Evolutionary conservation across 2,113 vertebrate genomes (phyloP).

Genomic region (Choloepus hoffmanni): DNA sequence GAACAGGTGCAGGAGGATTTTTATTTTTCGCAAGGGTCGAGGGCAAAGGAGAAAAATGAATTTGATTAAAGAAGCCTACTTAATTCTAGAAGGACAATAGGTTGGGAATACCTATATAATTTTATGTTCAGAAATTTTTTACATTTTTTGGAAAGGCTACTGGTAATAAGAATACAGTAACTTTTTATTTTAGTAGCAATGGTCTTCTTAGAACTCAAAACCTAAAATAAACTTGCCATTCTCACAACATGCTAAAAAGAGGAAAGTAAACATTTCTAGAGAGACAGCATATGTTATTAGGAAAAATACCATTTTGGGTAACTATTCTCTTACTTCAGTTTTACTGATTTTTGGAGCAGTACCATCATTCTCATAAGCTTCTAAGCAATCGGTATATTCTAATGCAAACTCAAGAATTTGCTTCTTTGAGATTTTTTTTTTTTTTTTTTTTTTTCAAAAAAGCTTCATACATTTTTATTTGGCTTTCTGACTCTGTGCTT

Average conservation of each 20-base stretch:
- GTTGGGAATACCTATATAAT: slow-evolving; percentile 36
- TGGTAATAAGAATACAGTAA: slow-evolving; percentile 46
- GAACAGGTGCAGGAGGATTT: slow-evolving; percentile 49
- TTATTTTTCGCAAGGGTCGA: slow-evolving; percentile 57
- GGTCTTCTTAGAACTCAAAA: slow-evolving; percentile 55
- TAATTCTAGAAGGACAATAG: slow-evolving; percentile 60
- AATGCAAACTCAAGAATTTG: not conserved
- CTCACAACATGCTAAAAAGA: slow-evolving; percentile 21
- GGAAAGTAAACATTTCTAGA: slow-evolving; percentile 32
- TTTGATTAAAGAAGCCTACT: slow-evolving; percentile 17
- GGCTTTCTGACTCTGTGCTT: no score
- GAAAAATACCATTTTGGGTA: slow-evolving; percentile 30
- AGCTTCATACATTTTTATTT: no score
- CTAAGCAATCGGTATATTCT: not conserved
- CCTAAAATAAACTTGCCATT: slow-evolving; percentile 40
- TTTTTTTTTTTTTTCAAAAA: no score
- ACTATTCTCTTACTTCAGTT: not conserved
- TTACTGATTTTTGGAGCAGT: slow-evolving; percentile 4
- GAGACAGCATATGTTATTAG: not conserved
- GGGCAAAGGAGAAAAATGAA: slow-evolving; percentile 28
- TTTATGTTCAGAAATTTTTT: slow-evolving; percentile 36
- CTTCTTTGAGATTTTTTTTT: slow-evolving; percentile 13
- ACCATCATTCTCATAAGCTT: not conserved
- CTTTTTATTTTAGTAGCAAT: slow-evolving; percentile 57
- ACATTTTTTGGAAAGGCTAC: slow-evolving; percentile 34